Evolutionary conservation across 2,113 vertebrate genomes (phyloP), one percentile per base, ranked within the genome.

Genomic region (Silurus asotus): DNA sequence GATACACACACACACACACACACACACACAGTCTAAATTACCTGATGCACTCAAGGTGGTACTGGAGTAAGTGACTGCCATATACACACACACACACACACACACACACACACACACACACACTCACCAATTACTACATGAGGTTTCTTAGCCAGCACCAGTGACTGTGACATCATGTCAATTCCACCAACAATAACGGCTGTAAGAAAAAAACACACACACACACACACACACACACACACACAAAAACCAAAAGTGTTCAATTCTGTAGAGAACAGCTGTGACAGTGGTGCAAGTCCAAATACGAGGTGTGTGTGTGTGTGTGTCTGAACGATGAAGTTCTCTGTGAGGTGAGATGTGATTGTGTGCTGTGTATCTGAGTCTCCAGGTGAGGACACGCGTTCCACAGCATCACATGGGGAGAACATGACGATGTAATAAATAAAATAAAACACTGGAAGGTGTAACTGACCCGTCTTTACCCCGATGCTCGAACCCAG

Each of bases 131-230:
- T 98, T 77, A 99, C 93, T 65, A 99, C 88, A 84, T 99, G 98
- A 0, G 98, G 98, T 69, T 99, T 99, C 92, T 99, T 99, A 19
- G 97, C 98, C 90, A 99, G 92, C 48, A 97, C 96, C 92, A 99
- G 86, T 45, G 98, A 96, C n/a, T 99, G 98, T 28, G 98, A 97
- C 98, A 99, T 99, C 17, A 96, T 96, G 85, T 99, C 98, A 88
- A 99, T 98, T 88, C 98, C 98, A 91, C 98, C 98, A 6, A 99
- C 98, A 48, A 99, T 91, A 65, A 99, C 98, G 2, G 96, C 98
- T 37, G 28, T 37, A 37, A 37, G 28, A 37, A 37, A 37, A 37
- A 37, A 1, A 37, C 28, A 37, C 28, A 37, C 99, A 93, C 90
- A 91, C 28, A 37, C 28, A 37, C 28, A 82, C 76, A 93, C 37